Conservation (phyloP, 2,113 vertebrate genomes). For the Myotis davidii region DNA sequence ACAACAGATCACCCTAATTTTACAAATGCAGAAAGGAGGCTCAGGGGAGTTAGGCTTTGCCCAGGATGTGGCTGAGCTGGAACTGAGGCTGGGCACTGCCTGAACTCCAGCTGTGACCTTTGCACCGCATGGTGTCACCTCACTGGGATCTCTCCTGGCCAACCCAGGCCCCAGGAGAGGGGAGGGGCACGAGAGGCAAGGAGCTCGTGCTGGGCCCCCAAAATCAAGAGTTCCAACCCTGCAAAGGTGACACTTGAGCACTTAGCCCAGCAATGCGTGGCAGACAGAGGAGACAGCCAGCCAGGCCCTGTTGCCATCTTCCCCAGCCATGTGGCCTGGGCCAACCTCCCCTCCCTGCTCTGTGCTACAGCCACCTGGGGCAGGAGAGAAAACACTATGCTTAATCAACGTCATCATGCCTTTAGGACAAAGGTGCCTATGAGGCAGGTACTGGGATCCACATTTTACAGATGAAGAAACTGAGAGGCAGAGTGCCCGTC, state of each 20-base stretch:
- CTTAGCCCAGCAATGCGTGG: not conserved
- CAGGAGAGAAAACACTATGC: rapidly evolving
- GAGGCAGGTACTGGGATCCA: not conserved
- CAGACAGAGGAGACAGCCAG: not conserved
- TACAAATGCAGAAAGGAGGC: not conserved
- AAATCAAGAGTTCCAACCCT: not conserved
- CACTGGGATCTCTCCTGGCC: not conserved
- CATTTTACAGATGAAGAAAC: not conserved
- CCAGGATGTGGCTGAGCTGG: not conserved
- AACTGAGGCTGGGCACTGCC: not conserved
- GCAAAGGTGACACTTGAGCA: not conserved
- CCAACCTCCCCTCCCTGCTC: not conserved
- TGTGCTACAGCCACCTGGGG: too few species aligned
- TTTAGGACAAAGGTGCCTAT: not conserved
- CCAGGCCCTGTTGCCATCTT: not conserved
- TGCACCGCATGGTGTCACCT: not conserved
- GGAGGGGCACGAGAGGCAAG: not conserved
- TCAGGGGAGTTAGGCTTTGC: not conserved
- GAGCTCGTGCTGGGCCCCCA: not conserved
- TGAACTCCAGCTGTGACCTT: not conserved
- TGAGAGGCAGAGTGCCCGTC: not conserved
- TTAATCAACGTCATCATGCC: not conserved
- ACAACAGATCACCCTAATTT: not conserved
- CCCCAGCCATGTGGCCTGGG: not conserved
- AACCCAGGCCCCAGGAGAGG: not conserved